Base-by-base conservation (phyloP, 2,113 vertebrate species). In the Oryzias celebensis region DNA sequence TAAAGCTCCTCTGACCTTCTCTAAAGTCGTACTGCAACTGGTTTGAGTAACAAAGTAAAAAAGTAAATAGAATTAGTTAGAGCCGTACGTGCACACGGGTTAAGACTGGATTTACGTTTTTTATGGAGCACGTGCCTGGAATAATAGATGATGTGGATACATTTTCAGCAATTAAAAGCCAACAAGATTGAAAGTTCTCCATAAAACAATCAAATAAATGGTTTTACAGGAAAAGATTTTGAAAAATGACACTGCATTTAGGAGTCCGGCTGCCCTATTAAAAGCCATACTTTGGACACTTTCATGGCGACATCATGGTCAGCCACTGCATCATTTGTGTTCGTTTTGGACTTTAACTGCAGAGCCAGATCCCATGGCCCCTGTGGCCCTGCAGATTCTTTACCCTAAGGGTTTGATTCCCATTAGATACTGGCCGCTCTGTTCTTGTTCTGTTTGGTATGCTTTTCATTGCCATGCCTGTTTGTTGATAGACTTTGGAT, bases 1-100 rank as follows among this genome's bases (percentile, higher is more conserved):
- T 76, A 80, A 74, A 80, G 58, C 67, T 58, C 48, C 60, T 46
- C 17, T 57, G 71, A 52, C 80, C 75, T 57, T 55, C 74, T 69
- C 52, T 73, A 50, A 65, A 49, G 61, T 69, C 65, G 73, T 52
- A 56, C 52, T 59, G 48, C 80, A 66, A 60, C 62, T 70, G 62
- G 60, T 71, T 51, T 50, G 45, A 68, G 80, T 71, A 26, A 76
- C 67, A 43, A 54, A 77, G 65, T 66, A 48, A 48, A 76, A 66
- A 44, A 71, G 22, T 56, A 49, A 58, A 60, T 48, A 77, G 23
- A 28, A 47, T 53, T 8, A 36, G 36, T 12, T 36, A 5, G 26
- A 7, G 26, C 26, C 8, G 8, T 12, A 36, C 12, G 8, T 36
- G 3, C 36, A 36, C 36, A 12, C 10, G 12, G 12, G 36, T 12